Evolutionary conservation across 2,113 vertebrate genomes (phyloP).

Genomic region (Ptilorrhoa leucosticta): DNA sequence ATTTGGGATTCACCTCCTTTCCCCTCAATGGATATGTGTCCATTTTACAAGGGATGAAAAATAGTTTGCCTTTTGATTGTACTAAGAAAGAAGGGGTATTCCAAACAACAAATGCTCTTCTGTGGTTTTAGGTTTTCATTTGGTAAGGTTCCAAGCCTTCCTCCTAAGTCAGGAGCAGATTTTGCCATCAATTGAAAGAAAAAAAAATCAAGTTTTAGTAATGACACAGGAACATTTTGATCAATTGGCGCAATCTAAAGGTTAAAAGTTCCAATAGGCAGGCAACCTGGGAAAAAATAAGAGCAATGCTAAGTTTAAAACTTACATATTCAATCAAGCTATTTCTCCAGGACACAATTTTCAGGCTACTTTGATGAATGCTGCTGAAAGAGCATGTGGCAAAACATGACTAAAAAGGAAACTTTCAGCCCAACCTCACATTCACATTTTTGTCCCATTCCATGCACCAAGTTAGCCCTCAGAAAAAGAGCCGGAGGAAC

Average conservation of each 20-base stretch:
- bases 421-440: not conserved
- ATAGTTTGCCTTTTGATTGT: not conserved
- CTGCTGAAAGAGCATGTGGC: not conserved
- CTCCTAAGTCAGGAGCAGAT: not conserved
- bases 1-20: not conserved
- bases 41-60: not conserved
- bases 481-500: not conserved
- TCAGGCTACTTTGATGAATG: not conserved
- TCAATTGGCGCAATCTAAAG: not conserved
- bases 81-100: not conserved
- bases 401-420: not conserved
- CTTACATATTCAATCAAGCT: not conserved
- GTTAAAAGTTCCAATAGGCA: not conserved
- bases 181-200: not conserved
- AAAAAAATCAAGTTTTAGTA: not conserved
- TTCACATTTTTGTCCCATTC: not conserved
- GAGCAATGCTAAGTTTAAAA: not conserved
- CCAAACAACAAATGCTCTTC: not conserved
- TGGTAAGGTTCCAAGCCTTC: not conserved
- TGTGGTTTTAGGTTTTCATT: not conserved
- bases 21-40: not conserved
- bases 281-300: not conserved
- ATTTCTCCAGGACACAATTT: not conserved
- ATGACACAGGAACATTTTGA: not conserved
- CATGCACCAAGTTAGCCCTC: not conserved